phyloP scores from a whole-genome alignment of 2,888 invertebrate genomes.

The Synanthedon andrenaeformis region DNA sequence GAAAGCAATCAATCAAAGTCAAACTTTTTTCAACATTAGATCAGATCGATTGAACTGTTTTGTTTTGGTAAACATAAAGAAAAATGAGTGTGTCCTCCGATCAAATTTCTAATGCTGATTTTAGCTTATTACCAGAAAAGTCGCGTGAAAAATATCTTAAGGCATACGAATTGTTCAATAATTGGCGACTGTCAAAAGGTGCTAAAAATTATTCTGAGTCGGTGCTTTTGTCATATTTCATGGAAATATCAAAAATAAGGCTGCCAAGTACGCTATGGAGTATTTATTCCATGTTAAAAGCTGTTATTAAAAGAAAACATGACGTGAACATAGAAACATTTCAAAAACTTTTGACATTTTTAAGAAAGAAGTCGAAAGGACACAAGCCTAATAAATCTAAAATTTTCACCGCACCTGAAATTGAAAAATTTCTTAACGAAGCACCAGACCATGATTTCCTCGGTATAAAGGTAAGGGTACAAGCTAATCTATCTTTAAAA shows the following conservation, averaged over 20 bases:
- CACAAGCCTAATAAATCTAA: slow-evolving; percentile 3
- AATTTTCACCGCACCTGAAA: slow-evolving; percentile 3
- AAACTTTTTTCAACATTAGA: not conserved
- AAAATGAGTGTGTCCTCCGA: too few relatives aligned
- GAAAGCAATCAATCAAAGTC: not conserved
- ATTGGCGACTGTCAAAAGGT: not conserved
- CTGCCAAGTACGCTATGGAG: slow-evolving; percentile 5
- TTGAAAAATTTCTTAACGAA: slow-evolving; percentile 4
- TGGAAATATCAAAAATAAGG: slow-evolving; percentile 3
- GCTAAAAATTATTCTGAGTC: not conserved
- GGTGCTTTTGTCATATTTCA: slow-evolving; percentile 4
- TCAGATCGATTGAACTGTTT: not conserved
- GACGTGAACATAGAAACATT: slow-evolving; percentile 5
- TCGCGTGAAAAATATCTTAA: not conserved
- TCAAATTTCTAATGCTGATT: too few relatives aligned
- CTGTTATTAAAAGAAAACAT: slow-evolving; percentile 3
- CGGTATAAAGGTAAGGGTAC: slow-evolving; percentile 4
- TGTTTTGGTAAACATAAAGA: too few relatives aligned
- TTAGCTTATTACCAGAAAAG: not conserved
- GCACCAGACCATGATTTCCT: slow-evolving; percentile 4
- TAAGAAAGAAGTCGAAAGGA: slow-evolving; percentile 2
- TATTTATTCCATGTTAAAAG: slow-evolving; percentile 7
- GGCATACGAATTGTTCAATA: not conserved
- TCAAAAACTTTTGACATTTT: not conserved
- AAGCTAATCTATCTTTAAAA: slow-evolving; percentile 1